Evolutionary conservation across 2,888 invertebrate genomes (phyloP).

Genomic region (Lasioglossum calceatum): DNA sequence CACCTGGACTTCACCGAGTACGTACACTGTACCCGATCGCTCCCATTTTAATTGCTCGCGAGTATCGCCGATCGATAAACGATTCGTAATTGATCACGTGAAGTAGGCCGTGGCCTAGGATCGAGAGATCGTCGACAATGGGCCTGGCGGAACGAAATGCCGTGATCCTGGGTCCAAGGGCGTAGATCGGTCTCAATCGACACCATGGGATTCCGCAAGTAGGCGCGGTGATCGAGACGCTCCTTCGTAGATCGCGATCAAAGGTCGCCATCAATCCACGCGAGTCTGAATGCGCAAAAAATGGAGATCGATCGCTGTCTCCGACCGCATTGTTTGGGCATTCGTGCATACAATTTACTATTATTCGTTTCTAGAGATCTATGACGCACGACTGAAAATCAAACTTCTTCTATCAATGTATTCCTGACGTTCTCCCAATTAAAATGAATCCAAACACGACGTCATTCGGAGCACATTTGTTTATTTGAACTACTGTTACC

Average conservation of each 20-base stretch:
- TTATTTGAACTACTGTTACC: background rate
- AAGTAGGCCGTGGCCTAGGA: constrained; percentile 58
- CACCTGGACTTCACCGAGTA: constrained; percentile 16
- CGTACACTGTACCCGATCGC: background rate
- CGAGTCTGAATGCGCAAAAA: background rate
- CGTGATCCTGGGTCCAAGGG: constrained; percentile 61
- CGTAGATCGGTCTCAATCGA: constrained; percentile 58
- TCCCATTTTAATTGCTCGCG: constrained; percentile 30
- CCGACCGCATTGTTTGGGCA: background rate
- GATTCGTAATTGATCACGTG: constrained; percentile 40
- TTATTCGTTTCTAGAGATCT: background rate
- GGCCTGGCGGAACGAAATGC: constrained; percentile 73
- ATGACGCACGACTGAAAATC: background rate
- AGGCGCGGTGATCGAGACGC: constrained; percentile 69
- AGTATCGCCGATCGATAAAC: constrained; percentile 4
- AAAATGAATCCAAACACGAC: background rate
- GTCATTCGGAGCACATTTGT: background rate
- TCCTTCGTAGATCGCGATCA: constrained; percentile 41
- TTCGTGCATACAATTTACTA: background rate
- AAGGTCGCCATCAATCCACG: constrained; percentile 24
- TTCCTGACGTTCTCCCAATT: background rate
- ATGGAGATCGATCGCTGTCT: background rate
- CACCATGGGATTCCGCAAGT: constrained; percentile 61
- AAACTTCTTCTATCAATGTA: background rate
- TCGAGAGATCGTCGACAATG: constrained; percentile 65